These are phyloP conservation scores for Drosophila pegasa DNA, from an alignment of 2,888 invertebrate genomes.

Conservation along the genomic window DNA sequence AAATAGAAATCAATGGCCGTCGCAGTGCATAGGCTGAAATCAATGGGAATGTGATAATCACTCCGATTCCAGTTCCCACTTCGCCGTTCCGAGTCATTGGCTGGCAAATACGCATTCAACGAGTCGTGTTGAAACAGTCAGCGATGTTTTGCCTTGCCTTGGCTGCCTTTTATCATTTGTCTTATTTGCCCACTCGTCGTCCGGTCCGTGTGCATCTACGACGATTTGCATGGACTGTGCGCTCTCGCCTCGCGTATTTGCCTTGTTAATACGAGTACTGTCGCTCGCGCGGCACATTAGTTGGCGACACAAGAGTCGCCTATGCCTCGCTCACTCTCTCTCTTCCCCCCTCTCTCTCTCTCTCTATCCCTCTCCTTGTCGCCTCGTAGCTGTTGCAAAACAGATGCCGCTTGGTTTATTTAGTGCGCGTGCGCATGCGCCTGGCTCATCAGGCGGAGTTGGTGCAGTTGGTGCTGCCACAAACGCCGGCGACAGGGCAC, in stretches of 20 bases:
- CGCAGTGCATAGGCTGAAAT: constrained; percentile 39
- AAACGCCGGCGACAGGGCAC: constrained; percentile 58
- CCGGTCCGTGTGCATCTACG: constrained; percentile 23
- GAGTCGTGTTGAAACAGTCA: constrained; percentile 44
- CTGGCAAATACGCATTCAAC: constrained; percentile 63
- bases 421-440: constrained; percentile 79
- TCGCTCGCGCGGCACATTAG: constrained; percentile 55
- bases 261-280: constrained; percentile 59
- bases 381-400: constrained; percentile 38
- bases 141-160: constrained; percentile 62
- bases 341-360: neutral
- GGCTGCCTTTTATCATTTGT: constrained; percentile 72
- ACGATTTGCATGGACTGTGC: constrained; percentile 69
- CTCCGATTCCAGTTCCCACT: constrained; percentile 39
- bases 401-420: constrained; percentile 76
- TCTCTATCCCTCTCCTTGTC: neutral
- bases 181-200: constrained; percentile 71
- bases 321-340: neutral
- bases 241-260: constrained; percentile 53
- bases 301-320: constrained; percentile 52
- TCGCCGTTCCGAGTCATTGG: constrained; percentile 73
- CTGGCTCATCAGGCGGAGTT: constrained; percentile 48
- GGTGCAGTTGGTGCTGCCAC: constrained; percentile 16
- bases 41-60: constrained; percentile 66
- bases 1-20: constrained; percentile 77